Conservation (phyloP, 1,140 invertebrate genomes). For the Drosophila ogumai region DNA sequence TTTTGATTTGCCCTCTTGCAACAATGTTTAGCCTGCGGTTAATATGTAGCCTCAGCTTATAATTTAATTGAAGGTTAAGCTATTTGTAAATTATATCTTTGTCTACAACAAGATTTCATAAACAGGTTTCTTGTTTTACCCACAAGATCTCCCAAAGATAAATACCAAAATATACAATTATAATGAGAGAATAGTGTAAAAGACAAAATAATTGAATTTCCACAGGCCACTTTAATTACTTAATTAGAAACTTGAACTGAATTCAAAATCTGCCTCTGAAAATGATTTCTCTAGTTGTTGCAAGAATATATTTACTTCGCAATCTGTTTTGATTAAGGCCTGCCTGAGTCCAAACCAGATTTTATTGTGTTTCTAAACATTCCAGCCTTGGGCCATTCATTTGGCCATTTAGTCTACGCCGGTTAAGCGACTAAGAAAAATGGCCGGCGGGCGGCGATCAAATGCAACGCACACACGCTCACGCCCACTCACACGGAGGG, state of each 20-base stretch:
- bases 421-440: conserved; percentile 60
- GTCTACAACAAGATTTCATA: neutral
- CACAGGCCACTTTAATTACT: neutral
- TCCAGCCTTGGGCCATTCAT: conserved; percentile 30
- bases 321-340: neutral
- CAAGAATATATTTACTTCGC: neutral
- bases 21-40: neutral
- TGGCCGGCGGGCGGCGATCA: conserved; percentile 35
- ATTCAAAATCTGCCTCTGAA: neutral
- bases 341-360: neutral
- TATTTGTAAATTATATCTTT: neutral
- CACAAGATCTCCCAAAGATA: neutral
- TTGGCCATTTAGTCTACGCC: conserved; percentile 49
- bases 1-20: neutral
- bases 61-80: neutral
- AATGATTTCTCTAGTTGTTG: neutral
- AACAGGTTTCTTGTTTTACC: neutral
- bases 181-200: neutral
- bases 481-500: neutral
- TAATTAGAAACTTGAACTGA: neutral
- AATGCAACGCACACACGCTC: conserved; percentile 21
- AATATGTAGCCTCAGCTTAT: neutral
- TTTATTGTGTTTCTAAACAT: conserved; percentile 5
- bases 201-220: neutral
- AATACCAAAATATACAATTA: neutral